Conservation (phyloP, 1,140 invertebrate genomes). For the Drosophila nikananu region DNA sequence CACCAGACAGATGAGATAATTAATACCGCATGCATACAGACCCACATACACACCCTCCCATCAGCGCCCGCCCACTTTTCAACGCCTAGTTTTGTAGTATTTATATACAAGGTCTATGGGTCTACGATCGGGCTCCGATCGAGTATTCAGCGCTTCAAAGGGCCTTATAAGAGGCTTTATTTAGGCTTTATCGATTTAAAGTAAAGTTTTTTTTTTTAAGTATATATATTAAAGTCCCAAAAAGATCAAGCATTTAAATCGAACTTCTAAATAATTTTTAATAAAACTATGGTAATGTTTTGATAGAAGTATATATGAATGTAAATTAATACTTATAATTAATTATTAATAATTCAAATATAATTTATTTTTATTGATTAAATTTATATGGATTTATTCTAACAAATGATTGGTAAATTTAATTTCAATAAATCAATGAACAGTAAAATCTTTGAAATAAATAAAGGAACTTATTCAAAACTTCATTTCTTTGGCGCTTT, state of each 20-base stretch:
- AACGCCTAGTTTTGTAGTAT: constrained; percentile 23
- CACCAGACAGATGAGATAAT: constrained; percentile 67
- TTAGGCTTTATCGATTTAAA: too few species aligned
- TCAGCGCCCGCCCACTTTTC: constrained; percentile 6
- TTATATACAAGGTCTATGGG: constrained; percentile 66
- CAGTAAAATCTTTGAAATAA: neutral
- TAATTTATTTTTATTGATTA: neutral
- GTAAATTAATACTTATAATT: too few species aligned
- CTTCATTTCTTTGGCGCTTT: neutral
- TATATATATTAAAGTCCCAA: too few species aligned
- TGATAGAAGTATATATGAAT: too few species aligned
- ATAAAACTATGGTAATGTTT: too few species aligned
- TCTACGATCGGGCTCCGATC: constrained; percentile 26
- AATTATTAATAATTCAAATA: neutral
- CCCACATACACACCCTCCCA: constrained; percentile 23
- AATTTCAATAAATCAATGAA: neutral
- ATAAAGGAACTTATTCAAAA: neutral
- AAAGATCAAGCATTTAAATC: too few species aligned
- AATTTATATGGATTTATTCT: neutral
- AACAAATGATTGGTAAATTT: neutral
- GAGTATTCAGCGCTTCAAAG: neutral
- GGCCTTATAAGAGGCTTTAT: constrained; percentile 16
- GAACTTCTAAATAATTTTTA: too few species aligned
- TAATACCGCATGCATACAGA: constrained; percentile 43
- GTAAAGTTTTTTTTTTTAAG: too few species aligned